Base-by-base conservation (phyloP, 2,113 vertebrate species). In the Azemiops feae region DNA sequence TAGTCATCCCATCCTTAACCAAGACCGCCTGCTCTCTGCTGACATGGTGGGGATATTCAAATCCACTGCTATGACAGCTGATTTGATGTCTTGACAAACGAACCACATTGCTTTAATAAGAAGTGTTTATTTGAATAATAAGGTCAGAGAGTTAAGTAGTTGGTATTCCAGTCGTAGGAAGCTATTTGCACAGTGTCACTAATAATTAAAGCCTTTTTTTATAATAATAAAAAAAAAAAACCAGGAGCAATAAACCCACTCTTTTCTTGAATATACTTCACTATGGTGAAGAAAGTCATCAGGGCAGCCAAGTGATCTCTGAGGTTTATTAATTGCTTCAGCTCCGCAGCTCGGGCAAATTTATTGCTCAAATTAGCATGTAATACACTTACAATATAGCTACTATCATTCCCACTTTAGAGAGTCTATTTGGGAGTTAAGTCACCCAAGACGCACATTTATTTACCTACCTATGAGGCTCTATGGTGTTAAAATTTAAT, bases 351-450 rank as follows among this genome's bases (percentile, higher is more conserved):
- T 97, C 96, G 97, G 97, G 97, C 97, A 98, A 97, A 98, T 98
- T 98, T 98, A 98, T 98, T 98, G 97, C 97, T 98, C 98, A 97
- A 98, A 98, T 98, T 98, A 98, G 98, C 98, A 98, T 97, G 97
- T 98, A 98, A 98, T 98, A 98, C 97, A 98, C 97, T 97, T 97
- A 97, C 96, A 97, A 97, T 98, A 97, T 97, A 97, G 97, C 97
- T 97, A 96, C 97, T 97, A 97, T 95, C 93, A 90, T 94, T 96
- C 94, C 96, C 18, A 0, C 96, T 97, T 96, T 95, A 94, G 95
- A 95, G 95, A 14, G 64, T 96, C 97, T 69, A 94, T 94, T 95
- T 94, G 96, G 96, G 94, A 95, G 96, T 96, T 89, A 91, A 96
- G 97, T 96, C 94, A 96, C 94, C 89, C 88, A 3, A 95, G 95